These are phyloP conservation scores for Chaetura pelagica DNA, from an alignment of 2,113 vertebrate species.

Conservation along the genomic window DNA sequence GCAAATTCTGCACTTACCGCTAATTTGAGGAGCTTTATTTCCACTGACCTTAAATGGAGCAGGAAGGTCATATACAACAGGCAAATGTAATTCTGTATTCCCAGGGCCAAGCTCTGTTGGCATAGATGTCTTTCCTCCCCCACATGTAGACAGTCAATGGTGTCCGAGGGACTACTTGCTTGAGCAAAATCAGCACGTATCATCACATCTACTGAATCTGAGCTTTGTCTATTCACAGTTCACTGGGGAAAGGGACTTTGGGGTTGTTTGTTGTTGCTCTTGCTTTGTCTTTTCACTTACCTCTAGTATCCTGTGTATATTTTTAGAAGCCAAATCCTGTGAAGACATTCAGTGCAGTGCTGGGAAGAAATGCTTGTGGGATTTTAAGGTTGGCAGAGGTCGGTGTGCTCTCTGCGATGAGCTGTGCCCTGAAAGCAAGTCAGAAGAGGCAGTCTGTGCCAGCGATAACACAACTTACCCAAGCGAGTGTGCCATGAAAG, in stretches of 20 bases:
- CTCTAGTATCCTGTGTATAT: constrained; percentile 52
- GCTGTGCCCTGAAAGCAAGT: constrained; percentile 89
- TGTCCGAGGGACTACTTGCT: constrained; percentile 1
- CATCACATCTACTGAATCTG: neutral
- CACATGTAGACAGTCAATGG: neutral
- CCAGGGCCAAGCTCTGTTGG: constrained; percentile 30
- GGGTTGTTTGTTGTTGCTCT: neutral
- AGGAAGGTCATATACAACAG: neutral
- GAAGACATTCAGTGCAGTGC: constrained; percentile 93
- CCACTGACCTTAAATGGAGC: neutral
- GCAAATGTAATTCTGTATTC: constrained; percentile 40
- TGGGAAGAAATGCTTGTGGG: constrained; percentile 97
- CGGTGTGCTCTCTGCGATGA: constrained; percentile 92
- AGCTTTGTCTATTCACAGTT: neutral
- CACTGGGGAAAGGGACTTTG: neutral
- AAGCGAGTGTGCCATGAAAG: constrained; percentile 97
- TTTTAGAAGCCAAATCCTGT: constrained; percentile 96
- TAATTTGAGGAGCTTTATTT: neutral
- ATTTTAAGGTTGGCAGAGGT: constrained; percentile 90
- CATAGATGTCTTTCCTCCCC: constrained; percentile 2
- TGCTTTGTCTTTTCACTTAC: constrained; percentile 39
- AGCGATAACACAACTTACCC: constrained; percentile 97
- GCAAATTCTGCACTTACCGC: neutral
- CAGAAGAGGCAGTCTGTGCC: constrained; percentile 94
- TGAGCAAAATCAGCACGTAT: constrained; percentile 6